Evolutionary conservation across 2,888 invertebrate genomes (phyloP), one percentile per base, ranked within the genome.

Genomic region (Dicycla oo): DNA sequence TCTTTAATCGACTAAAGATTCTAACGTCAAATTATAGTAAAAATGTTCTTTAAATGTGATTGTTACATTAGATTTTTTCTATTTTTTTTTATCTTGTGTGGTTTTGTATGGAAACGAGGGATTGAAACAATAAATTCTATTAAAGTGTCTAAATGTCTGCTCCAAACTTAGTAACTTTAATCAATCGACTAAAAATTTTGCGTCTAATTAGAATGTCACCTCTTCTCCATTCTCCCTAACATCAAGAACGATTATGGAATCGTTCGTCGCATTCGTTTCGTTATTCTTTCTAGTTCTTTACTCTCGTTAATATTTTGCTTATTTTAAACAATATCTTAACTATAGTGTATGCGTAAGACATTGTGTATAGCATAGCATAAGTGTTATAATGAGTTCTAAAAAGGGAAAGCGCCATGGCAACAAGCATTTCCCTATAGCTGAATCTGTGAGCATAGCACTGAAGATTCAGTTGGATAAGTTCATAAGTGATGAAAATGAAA

Each of bases 391-490:
- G 96, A 95, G 90, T 93, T 93, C 94, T 15, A 96, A 94, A 88
- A 95, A 93, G 81, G 92, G 93, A 53, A 95, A 93, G 78, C 91
- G 93, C 74, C 92, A 91, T 80, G 93, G 93, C n/a, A 94, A 92
- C 75, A 95, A 95, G 84, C 94, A 94, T 85, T 95, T 96, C 84
- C 94, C 95, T 3, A 94, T 96, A 79, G 94, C 96, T 11, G 96
- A 96, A 86, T 95, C 96, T 63, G 95, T 96, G 54, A 96, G 95
- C 87, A 95, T 96, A 80, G 95, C 96, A 26, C 80, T 96, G 79
- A 95, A 95, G 87, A 94, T 96, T 62, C 95, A 96, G 81, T 82
- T 96, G 80, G 96, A 96, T 83, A 95, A 93, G 85, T 96, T 96
- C 86, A 81, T 96, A 11, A 90, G 86, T 72, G 95, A 96, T 88